A percentile compares a stretch with the other conserved stretches of the same genome.
Conservation (phyloP, 2,797 vertebrate species). For the Pseudochirops cupreus region DNA sequence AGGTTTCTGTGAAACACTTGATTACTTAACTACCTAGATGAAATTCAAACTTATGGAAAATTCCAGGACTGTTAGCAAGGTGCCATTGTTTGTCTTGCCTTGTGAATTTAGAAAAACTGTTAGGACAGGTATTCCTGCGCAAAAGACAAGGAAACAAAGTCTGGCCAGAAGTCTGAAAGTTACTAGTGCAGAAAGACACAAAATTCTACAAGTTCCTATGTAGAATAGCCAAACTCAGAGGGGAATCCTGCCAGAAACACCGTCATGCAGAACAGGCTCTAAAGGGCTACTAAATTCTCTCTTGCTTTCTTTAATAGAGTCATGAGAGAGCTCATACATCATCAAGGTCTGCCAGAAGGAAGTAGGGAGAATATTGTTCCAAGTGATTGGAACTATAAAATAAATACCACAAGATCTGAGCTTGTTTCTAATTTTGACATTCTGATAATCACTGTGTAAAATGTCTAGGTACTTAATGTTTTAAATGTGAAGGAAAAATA, state of each 20-base stretch:
- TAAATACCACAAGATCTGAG: background rate
- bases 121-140: background rate
- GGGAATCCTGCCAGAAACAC: background rate
- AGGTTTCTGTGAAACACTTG: too few relatives aligned
- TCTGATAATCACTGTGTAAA: conserved; percentile 27
- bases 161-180: background rate
- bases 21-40: too few relatives aligned
- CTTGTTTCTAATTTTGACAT: conserved; percentile 15
- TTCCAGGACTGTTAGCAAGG: background rate
- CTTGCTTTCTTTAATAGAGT: background rate
- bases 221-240: background rate
- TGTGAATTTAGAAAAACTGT: background rate
- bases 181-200: background rate
- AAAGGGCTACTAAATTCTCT: background rate
- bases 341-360: conserved; percentile 14
- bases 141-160: background rate
- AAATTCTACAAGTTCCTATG: background rate
- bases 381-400: background rate
- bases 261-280: background rate
- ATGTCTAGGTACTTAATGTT: conserved; percentile 20
- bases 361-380: conserved; percentile 1
- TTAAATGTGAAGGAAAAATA: conserved; percentile 8
- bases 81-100: background rate
- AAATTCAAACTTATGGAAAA: background rate
- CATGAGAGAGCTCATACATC: background rate